Conservation (phyloP, 2,888 invertebrate species). For the Dione vanillae region DNA sequence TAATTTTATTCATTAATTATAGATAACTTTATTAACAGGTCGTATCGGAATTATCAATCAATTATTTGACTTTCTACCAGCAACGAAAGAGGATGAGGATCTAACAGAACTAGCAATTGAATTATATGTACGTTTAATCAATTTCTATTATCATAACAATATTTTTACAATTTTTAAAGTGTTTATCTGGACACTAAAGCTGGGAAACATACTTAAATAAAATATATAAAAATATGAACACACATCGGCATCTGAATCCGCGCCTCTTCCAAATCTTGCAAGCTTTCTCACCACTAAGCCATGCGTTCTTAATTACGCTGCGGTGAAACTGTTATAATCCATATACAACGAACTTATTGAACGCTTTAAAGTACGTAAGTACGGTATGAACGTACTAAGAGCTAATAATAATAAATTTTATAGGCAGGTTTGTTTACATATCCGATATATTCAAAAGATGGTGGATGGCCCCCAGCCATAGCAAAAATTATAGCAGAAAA, state of each 20-base stretch:
- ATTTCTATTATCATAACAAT: too few species aligned
- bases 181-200: too few species aligned
- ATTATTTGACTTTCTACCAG: conserved; percentile 68
- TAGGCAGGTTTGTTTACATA: conserved; percentile 59
- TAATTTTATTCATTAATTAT: background rate
- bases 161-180: too few species aligned
- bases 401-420: conserved; percentile 25
- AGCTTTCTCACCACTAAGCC: too few species aligned
- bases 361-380: too few species aligned
- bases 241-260: too few species aligned
- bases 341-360: too few species aligned
- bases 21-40: background rate
- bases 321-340: too few species aligned
- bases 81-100: conserved; percentile 69
- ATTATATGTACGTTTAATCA: conserved; percentile 59
- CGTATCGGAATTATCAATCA: conserved; percentile 14
- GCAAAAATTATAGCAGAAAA: conserved; percentile 55
- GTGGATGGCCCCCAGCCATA: conserved; percentile 63
- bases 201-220: too few species aligned
- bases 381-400: background rate
- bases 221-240: too few species aligned
- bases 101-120: conserved; percentile 77
- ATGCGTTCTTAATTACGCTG: too few species aligned
- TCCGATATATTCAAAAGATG: conserved; percentile 59
- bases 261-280: too few species aligned